Evolutionary conservation across 2,113 vertebrate genomes (phyloP), one percentile per base, ranked within the genome.

Genomic region (Neopipo cinnamomea): DNA sequence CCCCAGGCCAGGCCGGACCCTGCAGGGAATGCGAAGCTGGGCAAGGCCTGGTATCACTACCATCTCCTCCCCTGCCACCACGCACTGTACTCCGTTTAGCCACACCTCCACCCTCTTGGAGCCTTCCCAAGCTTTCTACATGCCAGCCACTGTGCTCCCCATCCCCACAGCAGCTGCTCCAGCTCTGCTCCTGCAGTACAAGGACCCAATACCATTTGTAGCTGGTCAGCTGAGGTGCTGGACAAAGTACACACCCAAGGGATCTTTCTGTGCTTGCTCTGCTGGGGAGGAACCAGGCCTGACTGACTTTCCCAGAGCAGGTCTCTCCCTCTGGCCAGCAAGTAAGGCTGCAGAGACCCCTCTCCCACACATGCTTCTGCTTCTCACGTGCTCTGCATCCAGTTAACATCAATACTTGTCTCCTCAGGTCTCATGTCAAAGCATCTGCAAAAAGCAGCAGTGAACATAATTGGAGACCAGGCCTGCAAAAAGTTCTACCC

Each of bases 371-470:
- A 1, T 4, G 8, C 53, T 46, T 55, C 41, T 67, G 31, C 67
- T 72, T 61, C 63, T 50, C 12, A 2, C 1, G 1, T 6, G n/a
- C 42, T 67, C 65, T n/a, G 56, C n/a, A 6, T 30, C 23, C 15
- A 14, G 17, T 50, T 80, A 42, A 88, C 22, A 5, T 35, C 3
- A 14, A 5, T 1, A 8, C 12, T 66, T 61, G 13, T 65, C 70
- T 68, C 76, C 31, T 5, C 93, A 99, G 99, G 99, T 75, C 96
- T 98, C 30, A 96, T 98, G 97, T 98, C 98, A 30, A 98, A 97
- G 66, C 97, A 98, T 33, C 97, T 99, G 89, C 99, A 99, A 96
- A 99, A 99, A 92, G 99, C 99, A 15, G 96, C 97, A 2, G 99
- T 99, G 73, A 98, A 91, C 30, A 30, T 99, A 58, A 98, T 99